These are phyloP conservation scores for Dendrolimus pini DNA, from an alignment of 2,888 invertebrate species.

Conservation along the genomic window DNA sequence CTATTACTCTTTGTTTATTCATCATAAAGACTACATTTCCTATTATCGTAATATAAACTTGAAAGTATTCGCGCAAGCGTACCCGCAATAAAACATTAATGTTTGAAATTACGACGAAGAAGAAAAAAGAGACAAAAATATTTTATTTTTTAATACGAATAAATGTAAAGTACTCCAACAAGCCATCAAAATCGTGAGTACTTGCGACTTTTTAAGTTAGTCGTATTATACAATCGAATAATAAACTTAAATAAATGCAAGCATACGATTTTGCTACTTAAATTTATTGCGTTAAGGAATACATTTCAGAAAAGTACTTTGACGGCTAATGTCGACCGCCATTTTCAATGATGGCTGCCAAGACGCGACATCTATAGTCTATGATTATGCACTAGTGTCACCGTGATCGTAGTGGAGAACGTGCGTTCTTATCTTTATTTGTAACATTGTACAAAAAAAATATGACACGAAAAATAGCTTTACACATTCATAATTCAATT, in stretches of 20 bases:
- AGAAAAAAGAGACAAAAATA: constrained; percentile 4
- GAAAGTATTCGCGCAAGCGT: constrained; percentile 6
- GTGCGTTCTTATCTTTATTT: constrained; percentile 38
- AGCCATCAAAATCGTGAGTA: constrained; percentile 12
- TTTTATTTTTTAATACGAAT: constrained; percentile 4
- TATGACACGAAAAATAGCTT: constrained; percentile 50
- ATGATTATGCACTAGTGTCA: constrained; percentile 52
- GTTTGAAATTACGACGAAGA: constrained; percentile 3
- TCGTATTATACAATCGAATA: constrained; percentile 56
- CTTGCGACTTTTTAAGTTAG: constrained; percentile 38
- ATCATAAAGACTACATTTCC: no score
- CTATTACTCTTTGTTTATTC: no score
- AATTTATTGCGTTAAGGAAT: background rate
- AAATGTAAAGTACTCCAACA: constrained; percentile 3
- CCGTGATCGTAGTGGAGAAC: constrained; percentile 51
- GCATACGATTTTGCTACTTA: background rate
- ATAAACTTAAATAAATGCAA: background rate
- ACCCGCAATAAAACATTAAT: constrained; percentile 4
- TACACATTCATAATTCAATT: constrained; percentile 26
- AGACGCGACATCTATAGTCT: constrained; percentile 63
- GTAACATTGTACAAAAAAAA: constrained; percentile 59
- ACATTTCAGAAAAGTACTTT: constrained; percentile 19
- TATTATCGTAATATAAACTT: background rate
- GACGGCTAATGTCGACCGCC: constrained; percentile 57
- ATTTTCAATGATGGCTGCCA: constrained; percentile 67